phyloP scores from a whole-genome alignment of 2,888 invertebrate species.

The Amorpha juglandis region DNA sequence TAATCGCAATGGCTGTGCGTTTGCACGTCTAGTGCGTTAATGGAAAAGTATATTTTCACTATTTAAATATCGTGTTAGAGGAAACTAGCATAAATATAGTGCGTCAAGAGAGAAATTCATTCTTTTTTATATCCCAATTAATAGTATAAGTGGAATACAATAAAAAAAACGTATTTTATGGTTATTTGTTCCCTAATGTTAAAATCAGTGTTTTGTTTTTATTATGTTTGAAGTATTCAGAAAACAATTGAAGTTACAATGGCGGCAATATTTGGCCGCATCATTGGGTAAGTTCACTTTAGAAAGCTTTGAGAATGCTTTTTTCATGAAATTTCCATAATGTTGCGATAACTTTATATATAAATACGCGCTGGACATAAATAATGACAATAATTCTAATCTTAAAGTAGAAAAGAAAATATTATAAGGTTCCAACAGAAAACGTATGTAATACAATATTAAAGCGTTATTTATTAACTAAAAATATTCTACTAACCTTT shows the following conservation, averaged over 20 bases:
- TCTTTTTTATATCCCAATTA: not conserved
- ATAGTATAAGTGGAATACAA: constrained; percentile 18
- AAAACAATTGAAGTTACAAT: constrained; percentile 65
- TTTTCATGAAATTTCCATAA: too few relatives aligned
- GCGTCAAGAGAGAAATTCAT: not conserved
- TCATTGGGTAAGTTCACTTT: constrained; percentile 65
- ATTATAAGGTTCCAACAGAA: too few relatives aligned
- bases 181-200: not conserved
- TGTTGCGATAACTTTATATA: too few relatives aligned
- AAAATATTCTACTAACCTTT: too few relatives aligned
- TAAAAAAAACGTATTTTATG: not conserved
- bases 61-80: not conserved
- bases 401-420: too few relatives aligned
- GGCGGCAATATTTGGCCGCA: constrained; percentile 78
- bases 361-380: too few relatives aligned
- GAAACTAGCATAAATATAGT: not conserved
- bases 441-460: too few relatives aligned
- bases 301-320: not conserved
- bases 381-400: too few relatives aligned
- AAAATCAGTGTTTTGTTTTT: not conserved
- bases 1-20: constrained; percentile 53
- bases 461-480: too few relatives aligned
- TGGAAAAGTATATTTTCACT: not conserved
- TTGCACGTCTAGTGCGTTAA: constrained; percentile 50
- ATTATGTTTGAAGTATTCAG: constrained; percentile 52